Base-by-base conservation (phyloP, 2,888 invertebrate species). In the Sphaerophoria rueppellii region DNA sequence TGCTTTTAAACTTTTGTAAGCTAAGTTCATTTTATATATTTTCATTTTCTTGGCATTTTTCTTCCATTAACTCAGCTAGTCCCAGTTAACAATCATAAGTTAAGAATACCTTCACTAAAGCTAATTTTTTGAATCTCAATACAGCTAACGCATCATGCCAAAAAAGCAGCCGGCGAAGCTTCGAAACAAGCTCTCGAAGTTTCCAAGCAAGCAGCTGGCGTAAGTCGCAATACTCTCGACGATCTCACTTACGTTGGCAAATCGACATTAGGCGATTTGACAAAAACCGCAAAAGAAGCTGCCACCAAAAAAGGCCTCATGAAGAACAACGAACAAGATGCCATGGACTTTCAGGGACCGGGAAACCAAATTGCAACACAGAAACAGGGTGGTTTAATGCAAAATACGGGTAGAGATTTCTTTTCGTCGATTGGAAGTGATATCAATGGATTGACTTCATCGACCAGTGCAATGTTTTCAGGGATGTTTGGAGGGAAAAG, bases 391-490 rank as follows among this genome's bases (percentile, higher is more conserved):
- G 87, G 88, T 2, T 57, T 88, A 2, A 91, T 97, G 83, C 93
- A 95, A 4, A 93, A 94, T 2, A 95, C 95, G 14, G 95, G 96
- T 65, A 93, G 96, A 70, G 96, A 96, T 92, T 96, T 98, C 93
- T 95, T 98, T 92, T 95, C 97, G 82, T 95, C 97, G 89, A 96
- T 99, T 90, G 97, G 97, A 89, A 97, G 95, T 40, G 98, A 99
- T 91, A 93, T 99, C 72, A 98, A 98, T 90, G 98, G 98, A 6
- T 94, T 98, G 63, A 98, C 98, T 24, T 96, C 97, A 0, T 97
- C 98, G 87, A 98, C 98, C 0, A 95, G 97, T 14, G 98, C 95
- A 91, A 98, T 98, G 95, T 97, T 99, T 90, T 97, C 97, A 73
- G 98, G 98, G 91, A 94, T 99, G 88, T 98, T 99, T 91, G 97